Evolutionary conservation across 2,797 vertebrate genomes (phyloP).

Genomic region (Ptychadena robeensis): DNA sequence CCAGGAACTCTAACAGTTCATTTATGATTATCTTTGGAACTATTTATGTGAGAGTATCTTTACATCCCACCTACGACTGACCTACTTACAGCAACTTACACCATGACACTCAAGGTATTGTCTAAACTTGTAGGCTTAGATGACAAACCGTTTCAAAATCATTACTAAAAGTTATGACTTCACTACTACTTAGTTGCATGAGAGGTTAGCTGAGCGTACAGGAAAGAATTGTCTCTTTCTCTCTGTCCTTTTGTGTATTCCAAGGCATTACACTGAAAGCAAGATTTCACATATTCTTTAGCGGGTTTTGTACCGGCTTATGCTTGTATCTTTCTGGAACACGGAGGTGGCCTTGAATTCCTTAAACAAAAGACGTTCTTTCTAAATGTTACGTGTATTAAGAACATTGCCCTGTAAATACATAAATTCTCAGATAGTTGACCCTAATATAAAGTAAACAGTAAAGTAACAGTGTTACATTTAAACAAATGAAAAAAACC

Average conservation of each 20-base stretch:
- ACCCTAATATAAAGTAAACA: conserved; percentile 26
- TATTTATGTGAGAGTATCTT: not conserved
- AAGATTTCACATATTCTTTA: conserved; percentile 5
- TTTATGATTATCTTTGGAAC: not conserved
- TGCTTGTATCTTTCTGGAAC: conserved; percentile 15
- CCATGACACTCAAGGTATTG: not conserved
- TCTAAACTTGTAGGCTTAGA: not conserved
- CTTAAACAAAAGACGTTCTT: conserved; percentile 8
- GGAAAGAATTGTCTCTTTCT: conserved; percentile 18
- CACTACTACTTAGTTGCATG: not conserved
- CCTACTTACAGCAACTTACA: not conserved
- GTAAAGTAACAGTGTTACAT: conserved; percentile 6
- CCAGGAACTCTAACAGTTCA: too few species aligned
- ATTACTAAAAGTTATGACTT: not conserved
- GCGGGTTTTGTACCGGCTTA: not conserved
- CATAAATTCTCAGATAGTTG: conserved; percentile 30
- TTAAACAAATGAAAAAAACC: conserved; percentile 13
- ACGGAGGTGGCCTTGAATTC: conserved; percentile 33
- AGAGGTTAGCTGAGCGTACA: not conserved
- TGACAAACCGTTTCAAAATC: not conserved
- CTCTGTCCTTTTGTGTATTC: conserved; percentile 8
- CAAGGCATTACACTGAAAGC: conserved; percentile 9
- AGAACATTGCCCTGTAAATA: conserved; percentile 14
- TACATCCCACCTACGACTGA: not conserved
- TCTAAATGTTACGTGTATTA: conserved; percentile 35